A percentile compares a stretch with the other conserved stretches of the same genome.
These are phyloP conservation scores for Idaea dimidiata DNA, from an alignment of 2,888 invertebrate species.

Conservation along the genomic window DNA sequence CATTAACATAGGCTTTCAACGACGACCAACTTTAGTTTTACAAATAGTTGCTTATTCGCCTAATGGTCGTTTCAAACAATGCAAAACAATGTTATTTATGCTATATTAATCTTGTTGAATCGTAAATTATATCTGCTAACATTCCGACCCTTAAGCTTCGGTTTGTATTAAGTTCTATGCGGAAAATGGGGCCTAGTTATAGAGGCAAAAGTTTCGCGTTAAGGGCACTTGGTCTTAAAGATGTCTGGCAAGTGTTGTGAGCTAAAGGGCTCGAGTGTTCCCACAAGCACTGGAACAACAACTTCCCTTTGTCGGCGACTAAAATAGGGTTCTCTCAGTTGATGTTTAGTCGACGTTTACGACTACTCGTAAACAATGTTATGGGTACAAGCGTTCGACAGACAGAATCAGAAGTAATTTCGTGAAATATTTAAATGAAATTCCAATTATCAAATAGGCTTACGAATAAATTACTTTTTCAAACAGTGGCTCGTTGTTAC, in stretches of 20 bases:
- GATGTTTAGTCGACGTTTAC: slow-evolving; percentile 14
- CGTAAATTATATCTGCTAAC: slow-evolving; percentile 31
- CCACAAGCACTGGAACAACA: slow-evolving; percentile 19
- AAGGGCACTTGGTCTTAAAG: slow-evolving; percentile 39
- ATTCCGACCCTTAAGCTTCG: slow-evolving; percentile 15
- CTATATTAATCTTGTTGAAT: slow-evolving; percentile 22
- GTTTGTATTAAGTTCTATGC: slow-evolving; percentile 21
- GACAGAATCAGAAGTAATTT: neutral
- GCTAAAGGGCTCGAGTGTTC: slow-evolving; percentile 34
- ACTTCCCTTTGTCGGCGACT: slow-evolving; percentile 31
- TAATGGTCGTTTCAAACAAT: slow-evolving; percentile 27
- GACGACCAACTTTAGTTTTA: slow-evolving; percentile 16
- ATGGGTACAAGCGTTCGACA: neutral
- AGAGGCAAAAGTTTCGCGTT: slow-evolving; percentile 40
- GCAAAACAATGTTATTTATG: slow-evolving; percentile 27
- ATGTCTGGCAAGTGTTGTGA: slow-evolving; percentile 39
- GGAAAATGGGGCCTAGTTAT: slow-evolving; percentile 18
- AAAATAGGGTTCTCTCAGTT: slow-evolving; percentile 21
- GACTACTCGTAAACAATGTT: slow-evolving; percentile 21
- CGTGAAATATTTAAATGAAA: neutral
- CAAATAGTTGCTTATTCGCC: slow-evolving; percentile 17
- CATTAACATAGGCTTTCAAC: neutral
- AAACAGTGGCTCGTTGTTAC: neutral
- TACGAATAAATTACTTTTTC: neutral
- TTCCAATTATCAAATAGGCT: neutral